Percentiles rank a stretch among this genome's conserved stretches.
These are phyloP conservation scores for Plutomurus gul DNA, from an alignment of 1,140 invertebrate genomes.

Conservation along the genomic window DNA sequence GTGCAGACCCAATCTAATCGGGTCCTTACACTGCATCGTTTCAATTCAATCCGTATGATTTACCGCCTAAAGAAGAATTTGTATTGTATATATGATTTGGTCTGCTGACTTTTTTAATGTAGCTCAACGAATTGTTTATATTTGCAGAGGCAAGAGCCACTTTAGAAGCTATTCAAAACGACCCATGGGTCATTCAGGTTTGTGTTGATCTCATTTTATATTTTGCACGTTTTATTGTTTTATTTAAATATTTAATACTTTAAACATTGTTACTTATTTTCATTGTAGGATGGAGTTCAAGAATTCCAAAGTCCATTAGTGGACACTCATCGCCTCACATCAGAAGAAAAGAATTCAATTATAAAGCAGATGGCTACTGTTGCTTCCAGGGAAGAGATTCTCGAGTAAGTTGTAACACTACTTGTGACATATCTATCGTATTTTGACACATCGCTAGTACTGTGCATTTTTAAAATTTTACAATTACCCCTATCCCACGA, in stretches of 20 bases:
- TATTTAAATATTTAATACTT: too few relatives aligned
- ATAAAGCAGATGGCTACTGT: constrained; percentile 67
- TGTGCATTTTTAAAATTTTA: not conserved
- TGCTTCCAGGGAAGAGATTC: constrained; percentile 89
- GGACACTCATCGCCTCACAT: constrained; percentile 34
- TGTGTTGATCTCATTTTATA: too few relatives aligned
- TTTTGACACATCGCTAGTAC: not conserved
- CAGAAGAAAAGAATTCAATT: constrained; percentile 45
- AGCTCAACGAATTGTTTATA: too few relatives aligned
- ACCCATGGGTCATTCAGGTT: constrained; percentile 71
- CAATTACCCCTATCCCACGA: too few relatives aligned
- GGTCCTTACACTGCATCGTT: too few relatives aligned
- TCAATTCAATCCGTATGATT: too few relatives aligned
- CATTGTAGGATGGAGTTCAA: constrained; percentile 6
- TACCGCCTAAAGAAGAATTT: too few relatives aligned
- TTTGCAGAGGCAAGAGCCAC: constrained; percentile 69
- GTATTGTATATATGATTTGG: too few relatives aligned
- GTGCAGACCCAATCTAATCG: too few relatives aligned
- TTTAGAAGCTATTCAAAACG: constrained; percentile 83
- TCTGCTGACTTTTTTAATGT: too few relatives aligned
- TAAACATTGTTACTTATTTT: not conserved
- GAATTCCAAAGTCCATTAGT: constrained; percentile 40
- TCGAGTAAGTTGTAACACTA: constrained; percentile 70
- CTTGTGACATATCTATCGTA: not conserved
- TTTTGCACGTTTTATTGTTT: too few relatives aligned